Conservation (phyloP, 2,113 vertebrate species). For the Formicarius rufipectus region DNA sequence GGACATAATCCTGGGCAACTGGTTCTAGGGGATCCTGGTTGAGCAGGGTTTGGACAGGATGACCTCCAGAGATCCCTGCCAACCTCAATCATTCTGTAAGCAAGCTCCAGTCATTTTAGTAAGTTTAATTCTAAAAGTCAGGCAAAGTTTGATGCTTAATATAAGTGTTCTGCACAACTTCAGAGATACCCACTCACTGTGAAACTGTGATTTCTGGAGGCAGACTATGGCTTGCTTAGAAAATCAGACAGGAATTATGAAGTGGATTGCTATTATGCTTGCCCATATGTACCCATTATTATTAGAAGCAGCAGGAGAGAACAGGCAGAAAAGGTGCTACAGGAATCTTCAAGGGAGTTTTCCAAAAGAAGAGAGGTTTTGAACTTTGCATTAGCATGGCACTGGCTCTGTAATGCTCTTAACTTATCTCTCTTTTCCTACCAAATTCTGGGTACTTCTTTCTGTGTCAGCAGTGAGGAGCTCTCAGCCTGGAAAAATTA, state of each 20-base stretch:
- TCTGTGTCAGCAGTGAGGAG: neutral
- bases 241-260: constrained; percentile 19
- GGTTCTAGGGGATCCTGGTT: neutral
- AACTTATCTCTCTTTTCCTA: neutral
- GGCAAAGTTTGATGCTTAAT: constrained; percentile 46
- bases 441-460: neutral
- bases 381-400: neutral
- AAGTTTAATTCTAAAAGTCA: constrained; percentile 12
- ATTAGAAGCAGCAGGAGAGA: constrained; percentile 23
- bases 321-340: neutral
- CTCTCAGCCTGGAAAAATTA: neutral
- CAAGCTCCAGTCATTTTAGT: neutral
- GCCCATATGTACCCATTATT: constrained; percentile 39
- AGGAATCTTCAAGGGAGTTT: neutral
- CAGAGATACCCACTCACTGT: constrained; percentile 45
- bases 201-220: constrained; percentile 65
- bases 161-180: constrained; percentile 52
- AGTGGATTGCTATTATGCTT: neutral
- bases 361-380: neutral
- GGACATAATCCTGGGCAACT: neutral
- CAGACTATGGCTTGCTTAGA: constrained; percentile 45
- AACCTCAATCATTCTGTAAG: neutral
- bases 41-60: neutral
- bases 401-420: neutral
- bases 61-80: neutral